Evolutionary conservation across 2,797 vertebrate species (phyloP), one percentile per base, ranked within the genome.

Genomic region (Acomys russatus): DNA sequence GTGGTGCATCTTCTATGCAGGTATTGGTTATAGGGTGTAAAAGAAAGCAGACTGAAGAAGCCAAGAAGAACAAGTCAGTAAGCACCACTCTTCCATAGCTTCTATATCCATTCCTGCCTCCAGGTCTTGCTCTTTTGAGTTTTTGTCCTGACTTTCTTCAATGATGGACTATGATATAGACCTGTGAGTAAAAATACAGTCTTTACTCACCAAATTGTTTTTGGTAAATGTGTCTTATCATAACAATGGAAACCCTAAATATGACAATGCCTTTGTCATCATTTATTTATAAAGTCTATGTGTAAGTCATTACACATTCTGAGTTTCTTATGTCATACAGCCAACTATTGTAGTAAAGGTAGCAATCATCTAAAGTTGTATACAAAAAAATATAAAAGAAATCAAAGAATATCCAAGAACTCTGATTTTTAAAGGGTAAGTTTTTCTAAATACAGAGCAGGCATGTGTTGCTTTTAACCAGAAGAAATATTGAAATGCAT

Each of bases 391-490:
- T 92, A 92, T 70, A 96, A 22, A 56, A 56, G 3, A 94, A 97
- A 25, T 91, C 66, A 94, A 92, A 86, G 94, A 97, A 71, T 78
- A 92, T 96, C 83, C 0, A 92, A 63, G 51, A 0, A 90, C 22
- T 30, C 95, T 92, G 63, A 25, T 95, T 95, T 88, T 97, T 90
- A 70, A 79, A 66, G 38, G 14, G 38, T 80, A n/a, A 78, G 63
- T 18, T 90, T 35, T 66, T 63, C 91, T 0, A 80, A 96, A 78
- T 0, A 3, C 1, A 87, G 89, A 89, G 63, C 49, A 92, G 98
- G 61, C 82, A 94, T 93, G 97, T 91, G 2, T 82, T n/a, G 56
- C 82, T 96, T 97, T 97, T 97, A 96, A 94, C 88, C 94, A 98
- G 76, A 95, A 96, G 92, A 97, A 85, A 97, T 96, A 96, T 12